Evolutionary conservation across 2,888 invertebrate genomes (phyloP), one percentile per base, ranked within the genome.

Genomic region (Parnassius smintheus): DNA sequence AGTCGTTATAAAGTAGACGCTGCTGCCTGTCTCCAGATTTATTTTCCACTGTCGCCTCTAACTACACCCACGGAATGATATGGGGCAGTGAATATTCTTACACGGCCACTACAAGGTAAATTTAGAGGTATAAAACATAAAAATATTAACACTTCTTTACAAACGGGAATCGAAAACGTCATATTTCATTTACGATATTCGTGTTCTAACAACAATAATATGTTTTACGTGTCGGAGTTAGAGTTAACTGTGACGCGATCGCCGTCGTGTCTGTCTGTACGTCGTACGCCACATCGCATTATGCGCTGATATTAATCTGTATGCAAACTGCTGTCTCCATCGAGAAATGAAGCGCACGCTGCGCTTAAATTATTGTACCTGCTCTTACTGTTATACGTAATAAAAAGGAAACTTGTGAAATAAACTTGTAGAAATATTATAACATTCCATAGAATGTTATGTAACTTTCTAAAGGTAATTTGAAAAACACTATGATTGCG

Each of bases 281-380:
- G 49, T 46, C 46, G 46, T 46, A 12, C 65, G 70, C 68, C 69
- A 66, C 61, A 64, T 68, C 61, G 65, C 66, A 69, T 70, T 70
- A 71, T 71, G 65, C 66, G 41, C 56, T 71, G 75, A 75, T 80
- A 74, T 75, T 73, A 76, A 81, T 79, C 75, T 75, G 65, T 68
- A 72, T 71, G 73, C 68, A 69, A 73, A 71, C 69, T 70, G 75
- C 68, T 67, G 68, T 71, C 72, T 72, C 65, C 72, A 62, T 64
- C 64, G 68, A 65, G 70, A 61, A 56, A 56, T 59, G 60, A 62
- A 51, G 60, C 56, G 51, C 56, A 46, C 54, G 54, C 45, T 55
- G 51, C 25, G 61, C 50, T 55, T 56, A 52, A 48, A 64, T 56
- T 56, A 56, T 61, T 58, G 18, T 49, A 46, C 46, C 44, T 54